Evolutionary conservation across 2,113 vertebrate species (phyloP), one percentile per base, ranked within the genome.

Genomic region (Micronycteris hirsuta): DNA sequence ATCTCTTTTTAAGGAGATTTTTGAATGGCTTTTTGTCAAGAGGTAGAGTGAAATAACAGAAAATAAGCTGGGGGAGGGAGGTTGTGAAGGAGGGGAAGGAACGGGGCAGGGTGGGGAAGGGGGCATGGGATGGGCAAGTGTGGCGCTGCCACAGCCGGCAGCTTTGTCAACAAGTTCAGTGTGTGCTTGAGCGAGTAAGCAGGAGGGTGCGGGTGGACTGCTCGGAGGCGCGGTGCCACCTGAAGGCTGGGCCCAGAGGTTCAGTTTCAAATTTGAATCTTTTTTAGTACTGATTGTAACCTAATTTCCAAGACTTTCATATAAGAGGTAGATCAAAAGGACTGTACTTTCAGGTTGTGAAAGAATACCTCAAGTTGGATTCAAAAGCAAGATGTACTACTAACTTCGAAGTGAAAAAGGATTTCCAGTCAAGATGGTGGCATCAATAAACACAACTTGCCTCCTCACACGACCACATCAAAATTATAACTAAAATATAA

Each of bases 301-400:
- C 84, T 90, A 93, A 98, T 93, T 82, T 36, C 68, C 49, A 97
- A 95, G 83, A 94, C 78, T 97, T 94, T 54, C 90, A 14, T 96
- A 11, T 95, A 56, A 47, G 67, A 54, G 7, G 84, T 19, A 22
- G 88, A 31, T 63, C 61, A 14, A 63, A 14, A 63, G 28, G 61
- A 63, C 28, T 63, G 61, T 31, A 63, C 61, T 63, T 63, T 31
- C 13, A 96, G 95, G 71, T 91, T 93, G 82, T 91, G 71, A 89
- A 41, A 77, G 86, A 86, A 78, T 84, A 77, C 33, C 41, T 86
- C 68, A 81, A 43, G 22, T 71, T 89, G 91, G 68, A 93, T 11
- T 88, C 65, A 31, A 15, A 96, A 89, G 74, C 88, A 89, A 86
- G 73, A 86, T 89, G 68, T 71, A 38, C 85, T 81, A 3, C 45